phyloP scores from a whole-genome alignment of 2,113 vertebrate genomes.

The Gambusia affinis region DNA sequence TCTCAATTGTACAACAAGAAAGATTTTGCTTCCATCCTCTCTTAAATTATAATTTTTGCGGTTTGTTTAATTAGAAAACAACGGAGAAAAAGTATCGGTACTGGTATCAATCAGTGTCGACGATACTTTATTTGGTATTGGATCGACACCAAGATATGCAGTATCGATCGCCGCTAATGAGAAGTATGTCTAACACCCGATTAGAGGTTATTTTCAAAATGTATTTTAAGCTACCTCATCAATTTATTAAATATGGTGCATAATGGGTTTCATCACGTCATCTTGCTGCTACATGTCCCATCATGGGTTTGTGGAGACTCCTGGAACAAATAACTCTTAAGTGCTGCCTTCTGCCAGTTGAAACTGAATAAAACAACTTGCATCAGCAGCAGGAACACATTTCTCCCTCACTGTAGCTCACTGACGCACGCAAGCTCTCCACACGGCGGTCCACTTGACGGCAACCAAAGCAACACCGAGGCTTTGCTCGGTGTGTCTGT shows the following conservation, averaged over 20 bases:
- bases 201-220: too few relatives aligned
- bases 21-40: too few relatives aligned
- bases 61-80: too few relatives aligned
- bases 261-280: constrained; percentile 29
- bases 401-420: constrained; percentile 11
- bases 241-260: constrained; percentile 14
- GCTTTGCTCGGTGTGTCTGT: constrained; percentile 15
- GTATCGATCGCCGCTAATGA: too few relatives aligned
- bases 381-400: constrained; percentile 12
- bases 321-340: constrained; percentile 46
- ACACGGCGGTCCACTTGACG: constrained; percentile 10
- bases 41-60: too few relatives aligned
- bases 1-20: too few relatives aligned
- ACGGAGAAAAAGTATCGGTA: too few relatives aligned
- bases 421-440: constrained; percentile 21
- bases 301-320: constrained; percentile 32
- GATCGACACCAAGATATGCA: too few relatives aligned
- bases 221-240: too few relatives aligned
- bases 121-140: too few relatives aligned
- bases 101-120: too few relatives aligned
- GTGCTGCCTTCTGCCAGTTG: constrained; percentile 41
- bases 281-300: constrained; percentile 41
- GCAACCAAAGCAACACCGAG: constrained; percentile 8
- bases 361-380: constrained; percentile 36
- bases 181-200: too few relatives aligned